These are phyloP conservation scores for Caenorhabditis angaria DNA, from an alignment of 2,888 invertebrate genomes.

Conservation along the genomic window DNA sequence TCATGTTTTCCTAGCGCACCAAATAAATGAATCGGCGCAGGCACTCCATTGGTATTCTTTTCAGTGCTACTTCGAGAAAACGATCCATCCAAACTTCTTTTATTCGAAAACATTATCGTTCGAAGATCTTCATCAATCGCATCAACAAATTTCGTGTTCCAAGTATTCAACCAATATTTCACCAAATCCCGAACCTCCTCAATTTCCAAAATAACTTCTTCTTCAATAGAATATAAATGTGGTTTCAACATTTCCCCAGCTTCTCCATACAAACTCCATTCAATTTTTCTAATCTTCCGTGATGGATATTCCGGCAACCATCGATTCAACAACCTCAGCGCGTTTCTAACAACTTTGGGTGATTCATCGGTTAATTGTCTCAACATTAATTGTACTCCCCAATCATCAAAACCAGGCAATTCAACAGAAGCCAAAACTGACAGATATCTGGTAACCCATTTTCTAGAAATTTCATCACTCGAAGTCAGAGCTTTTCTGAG, in stretches of 20 bases:
- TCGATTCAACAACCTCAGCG: constrained; percentile 43
- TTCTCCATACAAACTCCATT: constrained; percentile 56
- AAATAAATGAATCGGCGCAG: constrained; percentile 57
- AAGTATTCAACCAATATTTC: constrained; percentile 62
- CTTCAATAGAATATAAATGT: constrained; percentile 55
- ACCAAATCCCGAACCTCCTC: constrained; percentile 47
- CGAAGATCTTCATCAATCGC: constrained; percentile 88
- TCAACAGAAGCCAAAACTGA: constrained; percentile 85
- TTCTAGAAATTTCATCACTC: constrained; percentile 73
- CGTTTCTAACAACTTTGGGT: constrained; percentile 75
- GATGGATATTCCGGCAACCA: constrained; percentile 35
- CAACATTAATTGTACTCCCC: constrained; percentile 87
- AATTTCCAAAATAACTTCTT: constrained; percentile 39
- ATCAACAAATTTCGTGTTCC: constrained; percentile 81
- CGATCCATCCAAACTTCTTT: constrained; percentile 82
- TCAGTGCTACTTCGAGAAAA: constrained; percentile 77
- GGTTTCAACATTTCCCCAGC: constrained; percentile 60
- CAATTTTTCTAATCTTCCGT: constrained; percentile 17
- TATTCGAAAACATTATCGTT: constrained; percentile 85
- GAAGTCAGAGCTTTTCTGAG: constrained; percentile 76
- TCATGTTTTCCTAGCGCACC: constrained; percentile 52
- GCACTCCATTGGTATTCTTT: constrained; percentile 44
- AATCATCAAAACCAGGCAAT: constrained; percentile 76
- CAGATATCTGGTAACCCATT: constrained; percentile 91
- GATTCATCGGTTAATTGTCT: constrained; percentile 86